These are phyloP conservation scores for Campylomormyrus tamandua DNA, from an alignment of 2,113 vertebrate genomes.

Conservation along the genomic window DNA sequence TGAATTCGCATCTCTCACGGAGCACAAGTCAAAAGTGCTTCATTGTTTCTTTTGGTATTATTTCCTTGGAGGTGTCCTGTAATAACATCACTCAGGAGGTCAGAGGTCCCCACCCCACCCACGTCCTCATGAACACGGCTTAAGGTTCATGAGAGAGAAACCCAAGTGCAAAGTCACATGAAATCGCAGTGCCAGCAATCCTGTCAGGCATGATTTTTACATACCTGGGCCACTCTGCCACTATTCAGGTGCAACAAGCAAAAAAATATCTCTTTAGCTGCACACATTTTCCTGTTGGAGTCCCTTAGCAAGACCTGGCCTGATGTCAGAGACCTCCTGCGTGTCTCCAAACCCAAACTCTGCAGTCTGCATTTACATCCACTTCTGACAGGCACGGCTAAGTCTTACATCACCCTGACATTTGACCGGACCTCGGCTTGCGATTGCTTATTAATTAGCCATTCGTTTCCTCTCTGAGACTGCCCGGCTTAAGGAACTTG, in stretches of 20 bases:
- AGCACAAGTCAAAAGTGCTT: neutral
- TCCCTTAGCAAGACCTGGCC: neutral
- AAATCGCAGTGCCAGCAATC: neutral
- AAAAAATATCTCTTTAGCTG: neutral
- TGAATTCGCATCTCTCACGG: neutral
- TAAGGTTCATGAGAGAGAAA: neutral
- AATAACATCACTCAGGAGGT: neutral
- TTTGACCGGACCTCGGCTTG: neutral
- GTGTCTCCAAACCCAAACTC: neutral
- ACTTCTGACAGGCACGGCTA: neutral
- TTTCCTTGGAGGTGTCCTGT: neutral
- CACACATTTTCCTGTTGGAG: neutral
- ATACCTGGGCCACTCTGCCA: neutral
- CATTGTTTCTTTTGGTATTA: neutral
- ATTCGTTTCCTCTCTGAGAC: neutral
- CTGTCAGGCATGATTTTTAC: neutral
- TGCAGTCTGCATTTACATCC: neutral
- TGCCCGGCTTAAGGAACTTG: neutral
- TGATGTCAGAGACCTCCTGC: neutral
- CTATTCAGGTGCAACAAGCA: neutral
- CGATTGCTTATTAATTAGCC: neutral
- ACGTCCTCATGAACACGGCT: neutral
- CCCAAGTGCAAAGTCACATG: neutral
- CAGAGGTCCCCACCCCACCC: neutral
- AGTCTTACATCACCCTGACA: neutral